These are phyloP conservation scores for Thamnophis elegans DNA, from an alignment of 2,797 vertebrate genomes.

Conservation along the genomic window DNA sequence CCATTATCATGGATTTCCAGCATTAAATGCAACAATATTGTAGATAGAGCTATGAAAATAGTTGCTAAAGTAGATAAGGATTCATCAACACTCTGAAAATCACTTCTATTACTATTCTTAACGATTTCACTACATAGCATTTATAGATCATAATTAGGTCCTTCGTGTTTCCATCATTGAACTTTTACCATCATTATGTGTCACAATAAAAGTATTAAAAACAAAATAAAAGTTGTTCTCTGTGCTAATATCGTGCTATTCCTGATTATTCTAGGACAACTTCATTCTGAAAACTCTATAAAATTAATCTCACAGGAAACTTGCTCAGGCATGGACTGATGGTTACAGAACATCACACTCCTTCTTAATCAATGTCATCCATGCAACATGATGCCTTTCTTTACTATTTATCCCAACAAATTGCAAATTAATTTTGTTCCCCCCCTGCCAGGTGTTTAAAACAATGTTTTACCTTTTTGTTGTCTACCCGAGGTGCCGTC, in stretches of 20 bases:
- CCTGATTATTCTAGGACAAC: neutral
- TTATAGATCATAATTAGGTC: neutral
- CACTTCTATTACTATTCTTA: neutral
- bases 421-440: neutral
- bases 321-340: neutral
- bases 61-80: neutral
- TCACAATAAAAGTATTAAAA: neutral
- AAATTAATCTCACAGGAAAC: neutral
- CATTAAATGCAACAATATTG: neutral
- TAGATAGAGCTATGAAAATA: neutral
- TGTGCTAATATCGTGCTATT: neutral
- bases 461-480: neutral
- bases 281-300: neutral
- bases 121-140: neutral
- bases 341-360: neutral
- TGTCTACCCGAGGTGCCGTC: neutral
- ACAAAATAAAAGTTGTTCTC: neutral
- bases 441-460: neutral
- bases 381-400: neutral
- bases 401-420: neutral
- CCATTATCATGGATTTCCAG: neutral
- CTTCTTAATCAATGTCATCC: neutral
- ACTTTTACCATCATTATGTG: neutral
- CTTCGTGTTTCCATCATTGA: neutral
- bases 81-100: neutral